Base-by-base conservation (phyloP, 2,797 vertebrate genomes). In the Acropternis orthonyx region DNA sequence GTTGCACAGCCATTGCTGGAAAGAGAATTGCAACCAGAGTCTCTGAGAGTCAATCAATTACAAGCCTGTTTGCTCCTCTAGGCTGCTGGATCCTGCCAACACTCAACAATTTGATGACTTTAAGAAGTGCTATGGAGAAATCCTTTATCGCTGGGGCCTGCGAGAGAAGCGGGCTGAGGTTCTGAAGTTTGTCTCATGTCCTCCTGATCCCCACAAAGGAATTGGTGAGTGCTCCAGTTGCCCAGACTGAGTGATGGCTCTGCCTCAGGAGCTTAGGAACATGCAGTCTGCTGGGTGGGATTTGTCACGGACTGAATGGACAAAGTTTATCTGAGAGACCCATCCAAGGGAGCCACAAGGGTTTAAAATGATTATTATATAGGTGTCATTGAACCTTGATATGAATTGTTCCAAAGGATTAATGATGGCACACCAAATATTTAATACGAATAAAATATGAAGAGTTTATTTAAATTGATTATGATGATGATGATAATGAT, bases 101-200 rank as follows among this genome's bases (percentile, higher is more conserved):
- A 98, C 97, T 32, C 98, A 99, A 97, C 99, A 99, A 95, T 99
- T 99, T 41, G 99, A 99, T 14, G 99, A 99, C 97, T 99, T 99
- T 68, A 99, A 99, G 98, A 99, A 99, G 91, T 98, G 98, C 95
- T 99, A 99, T 7, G 99, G 99, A 2, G 99, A 99, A 94, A 99
- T 99, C 91, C 95, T 99, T 41, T 98, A 99, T 87, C 99, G 99
- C 87, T 99, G 99, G 99, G 99, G 98, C 13, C 98, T 99, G 84
- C 97, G 98, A 52, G 99, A 99, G 93, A 99, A 99, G 73, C 95
- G 99, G 24, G 99, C 99, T 0, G 99, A 99, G 27, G 99, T 99
- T 46, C 98, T 99, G 18, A 99, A 99, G 97, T 99, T 99, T 80
- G 98, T 99, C 27, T 99, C 99, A 16, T 99, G 98, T 75, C 99